Percentiles rank a stretch among this genome's conserved stretches.
These are phyloP conservation scores for Epizoanthus illoricatus DNA, from an alignment of 92 coral and sea anemone genomes.

Conservation along the genomic window DNA sequence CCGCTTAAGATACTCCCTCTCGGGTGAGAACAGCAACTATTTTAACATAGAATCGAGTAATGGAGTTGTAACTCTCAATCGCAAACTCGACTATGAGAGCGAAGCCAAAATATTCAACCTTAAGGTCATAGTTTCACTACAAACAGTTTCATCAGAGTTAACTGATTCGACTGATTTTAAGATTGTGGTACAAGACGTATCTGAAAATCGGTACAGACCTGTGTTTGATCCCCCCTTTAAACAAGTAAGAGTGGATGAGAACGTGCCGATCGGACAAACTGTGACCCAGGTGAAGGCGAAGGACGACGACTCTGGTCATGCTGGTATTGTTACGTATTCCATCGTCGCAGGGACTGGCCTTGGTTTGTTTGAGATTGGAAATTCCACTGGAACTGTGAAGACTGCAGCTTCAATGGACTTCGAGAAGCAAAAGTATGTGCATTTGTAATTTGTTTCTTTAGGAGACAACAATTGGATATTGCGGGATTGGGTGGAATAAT, in stretches of 20 bases:
- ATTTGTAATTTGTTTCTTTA: no score
- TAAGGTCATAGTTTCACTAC: constrained; percentile 53
- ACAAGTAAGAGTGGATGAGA: constrained; percentile 28
- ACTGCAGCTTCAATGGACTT: constrained; percentile 60
- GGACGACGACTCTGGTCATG: constrained; percentile 49
- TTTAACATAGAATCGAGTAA: constrained; percentile 50
- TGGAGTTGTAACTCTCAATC: constrained; percentile 66
- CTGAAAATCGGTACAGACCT: constrained; percentile 67
- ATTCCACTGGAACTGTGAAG: constrained; percentile 54
- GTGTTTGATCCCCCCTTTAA: constrained; percentile 46
- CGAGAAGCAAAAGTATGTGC: constrained; percentile 51
- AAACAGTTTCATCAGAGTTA: constrained; percentile 31
- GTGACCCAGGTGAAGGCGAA: constrained; percentile 51
- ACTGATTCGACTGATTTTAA: constrained; percentile 39
- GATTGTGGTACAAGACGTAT: constrained; percentile 62
- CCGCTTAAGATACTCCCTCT: constrained; percentile 52
- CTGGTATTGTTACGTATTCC: constrained; percentile 61
- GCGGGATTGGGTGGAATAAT: no score
- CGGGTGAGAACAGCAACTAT: constrained; percentile 44
- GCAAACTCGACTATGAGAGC: constrained; percentile 35
- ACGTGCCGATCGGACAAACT: constrained; percentile 38
- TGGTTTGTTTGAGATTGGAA: constrained; percentile 60
- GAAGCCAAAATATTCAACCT: constrained; percentile 33
- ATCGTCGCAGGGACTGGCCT: constrained; percentile 74
- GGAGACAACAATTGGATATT: no score